These are phyloP conservation scores for Sinotaia quadrata DNA, from an alignment of 2,888 invertebrate species.

Conservation along the genomic window DNA sequence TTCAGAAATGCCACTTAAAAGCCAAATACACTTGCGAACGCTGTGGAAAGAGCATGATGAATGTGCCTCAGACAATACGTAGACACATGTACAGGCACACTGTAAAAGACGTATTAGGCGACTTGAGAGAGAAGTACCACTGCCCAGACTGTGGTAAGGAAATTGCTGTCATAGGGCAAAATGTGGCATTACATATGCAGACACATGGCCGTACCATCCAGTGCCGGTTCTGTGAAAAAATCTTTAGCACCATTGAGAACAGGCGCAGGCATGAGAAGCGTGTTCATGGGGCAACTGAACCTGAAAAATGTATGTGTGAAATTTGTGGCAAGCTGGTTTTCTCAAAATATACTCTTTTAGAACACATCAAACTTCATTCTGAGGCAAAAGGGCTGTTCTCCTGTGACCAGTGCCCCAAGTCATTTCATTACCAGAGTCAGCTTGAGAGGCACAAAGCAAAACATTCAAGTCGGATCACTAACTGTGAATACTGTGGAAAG, in stretches of 20 bases:
- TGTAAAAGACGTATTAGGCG: background rate
- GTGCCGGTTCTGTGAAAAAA: background rate
- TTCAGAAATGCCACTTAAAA: background rate
- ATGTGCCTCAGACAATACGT: slow-evolving; percentile 1
- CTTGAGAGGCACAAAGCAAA: slow-evolving; percentile 2
- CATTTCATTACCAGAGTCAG: slow-evolving; percentile 9
- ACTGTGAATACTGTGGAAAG: background rate
- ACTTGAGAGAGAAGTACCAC: slow-evolving; percentile 1
- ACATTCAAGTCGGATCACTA: background rate
- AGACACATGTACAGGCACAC: slow-evolving; percentile 11
- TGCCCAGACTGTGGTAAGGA: slow-evolving; percentile 17
- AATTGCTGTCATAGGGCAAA: slow-evolving; percentile 5
- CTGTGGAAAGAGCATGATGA: background rate
- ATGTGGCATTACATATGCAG: background rate
- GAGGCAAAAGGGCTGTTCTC: slow-evolving; percentile 16
- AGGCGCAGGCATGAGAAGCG: background rate
- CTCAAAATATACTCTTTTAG: background rate
- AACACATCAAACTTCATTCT: slow-evolving; percentile 15
- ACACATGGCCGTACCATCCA: background rate
- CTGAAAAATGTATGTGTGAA: slow-evolving; percentile 21
- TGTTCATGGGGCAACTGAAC: slow-evolving; percentile 7
- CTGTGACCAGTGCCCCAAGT: slow-evolving; percentile 5
- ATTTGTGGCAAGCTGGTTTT: slow-evolving; percentile 16
- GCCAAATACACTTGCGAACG: slow-evolving; percentile 3
- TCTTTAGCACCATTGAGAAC: slow-evolving; percentile 5